Evolutionary conservation across 2,113 vertebrate genomes (phyloP).

Genomic region (Periophthalmus modestus): DNA sequence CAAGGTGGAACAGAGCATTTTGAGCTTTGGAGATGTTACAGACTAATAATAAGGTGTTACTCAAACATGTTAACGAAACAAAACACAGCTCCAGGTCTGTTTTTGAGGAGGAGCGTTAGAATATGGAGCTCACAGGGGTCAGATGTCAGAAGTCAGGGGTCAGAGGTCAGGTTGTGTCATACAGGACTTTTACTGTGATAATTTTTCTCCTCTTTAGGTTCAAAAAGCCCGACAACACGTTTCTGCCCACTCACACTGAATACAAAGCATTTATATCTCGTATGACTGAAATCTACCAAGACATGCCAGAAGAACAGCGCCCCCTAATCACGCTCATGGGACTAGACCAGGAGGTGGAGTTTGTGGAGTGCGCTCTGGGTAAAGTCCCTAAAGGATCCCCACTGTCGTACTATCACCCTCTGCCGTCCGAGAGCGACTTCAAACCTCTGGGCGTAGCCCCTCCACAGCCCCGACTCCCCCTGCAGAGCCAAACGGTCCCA

Average conservation of each 20-base stretch:
- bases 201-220: slow-evolving; percentile 17
- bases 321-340: slow-evolving; percentile 45
- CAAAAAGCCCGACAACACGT: background rate
- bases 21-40: too few relatives aligned
- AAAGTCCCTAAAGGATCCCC: slow-evolving; percentile 45
- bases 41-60: too few relatives aligned
- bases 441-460: slow-evolving; percentile 5
- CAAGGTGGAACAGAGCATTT: too few relatives aligned
- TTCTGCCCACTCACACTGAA: background rate
- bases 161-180: too few relatives aligned
- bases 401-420: slow-evolving; percentile 42
- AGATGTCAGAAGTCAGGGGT: too few relatives aligned
- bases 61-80: too few relatives aligned
- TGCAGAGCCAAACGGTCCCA: background rate
- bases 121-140: too few relatives aligned
- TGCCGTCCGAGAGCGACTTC: slow-evolving; percentile 36
- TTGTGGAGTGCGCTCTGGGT: slow-evolving; percentile 42
- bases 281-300: slow-evolving; percentile 39
- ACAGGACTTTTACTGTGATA: too few relatives aligned
- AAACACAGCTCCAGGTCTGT: too few relatives aligned
- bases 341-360: slow-evolving; percentile 24
- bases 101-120: too few relatives aligned
- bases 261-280: slow-evolving; percentile 19
- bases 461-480: slow-evolving; percentile 28
- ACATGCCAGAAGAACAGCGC: slow-evolving; percentile 35